Base-by-base conservation (phyloP, 2,888 invertebrate genomes). In the Drosophila nr. medialis region DNA sequence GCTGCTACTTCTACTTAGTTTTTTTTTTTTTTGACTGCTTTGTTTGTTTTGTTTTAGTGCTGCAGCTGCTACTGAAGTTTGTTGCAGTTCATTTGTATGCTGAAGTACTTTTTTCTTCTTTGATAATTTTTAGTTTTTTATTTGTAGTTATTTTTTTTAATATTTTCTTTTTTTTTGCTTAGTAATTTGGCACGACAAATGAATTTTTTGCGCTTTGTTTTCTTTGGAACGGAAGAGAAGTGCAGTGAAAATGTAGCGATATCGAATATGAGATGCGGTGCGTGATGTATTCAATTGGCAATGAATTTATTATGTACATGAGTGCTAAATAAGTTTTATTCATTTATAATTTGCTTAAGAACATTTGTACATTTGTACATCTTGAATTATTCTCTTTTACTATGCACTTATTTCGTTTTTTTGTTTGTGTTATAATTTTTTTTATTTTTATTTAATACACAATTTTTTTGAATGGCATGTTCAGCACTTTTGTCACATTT, bases 21-120 rank as follows among this genome's bases (percentile, higher is more conserved):
- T 59, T 58, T 59, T 45, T 58, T 58, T 63, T 73, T 77, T 81
- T 77, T 27, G 65, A 45, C 61, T 72, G 72, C 78, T 68, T 83
- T 86, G 81, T 90, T 86, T 86, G 83, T 89, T 88, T 86, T 86
- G 88, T 86, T 87, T 84, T 74, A 86, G 74, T 80, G 66, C 68
- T 72, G 64, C 66, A 24, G 45, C 71, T 80, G 69, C 69, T 72
- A 62, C 71, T 72, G 82, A 81, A 90, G 83, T 88, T 88, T 81
- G 81, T 84, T 81, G 86, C 89, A 90, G 89, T 86, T 88, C 83
- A 90, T 90, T 89, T 87, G 75, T 80, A 73, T 76, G 79, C 77
- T 77, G 87, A 72, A 81, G 79, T 78, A 66, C 69, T 77, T 61
- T 56, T 54, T 71, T 64, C 63, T 54, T 65, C 51, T 69, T 62